phyloP scores from a whole-genome alignment of 2,888 invertebrate species.

The Caenorhabditis sp. region DNA sequence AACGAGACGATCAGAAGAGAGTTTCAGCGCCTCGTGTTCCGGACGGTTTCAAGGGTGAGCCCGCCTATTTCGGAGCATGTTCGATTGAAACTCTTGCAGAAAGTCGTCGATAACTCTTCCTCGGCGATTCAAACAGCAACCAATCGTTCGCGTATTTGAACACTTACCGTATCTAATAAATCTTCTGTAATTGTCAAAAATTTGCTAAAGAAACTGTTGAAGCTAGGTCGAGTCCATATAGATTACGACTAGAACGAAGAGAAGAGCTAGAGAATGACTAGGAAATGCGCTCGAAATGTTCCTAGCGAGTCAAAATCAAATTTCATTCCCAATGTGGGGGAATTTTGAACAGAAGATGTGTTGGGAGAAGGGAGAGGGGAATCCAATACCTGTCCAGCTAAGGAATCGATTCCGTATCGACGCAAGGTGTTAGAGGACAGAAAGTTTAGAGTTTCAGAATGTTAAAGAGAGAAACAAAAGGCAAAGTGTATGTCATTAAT shows the following conservation, averaged over 20 bases:
- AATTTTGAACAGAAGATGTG: background rate
- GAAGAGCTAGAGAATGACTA: too few species aligned
- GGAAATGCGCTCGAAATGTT: too few species aligned
- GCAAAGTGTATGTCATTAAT: background rate
- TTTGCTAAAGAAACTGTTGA: slow-evolving; percentile 1
- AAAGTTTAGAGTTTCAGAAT: background rate
- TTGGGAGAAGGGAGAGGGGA: background rate
- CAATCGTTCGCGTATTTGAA: slow-evolving; percentile 9
- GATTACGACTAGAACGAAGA: background rate
- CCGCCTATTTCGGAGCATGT: too few species aligned
- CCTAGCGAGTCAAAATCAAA: background rate
- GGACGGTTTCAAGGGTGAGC: slow-evolving; percentile 1
- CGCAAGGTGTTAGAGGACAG: background rate
- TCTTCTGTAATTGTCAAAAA: background rate
- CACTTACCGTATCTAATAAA: background rate
- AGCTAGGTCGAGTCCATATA: slow-evolving; percentile 37
- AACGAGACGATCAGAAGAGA: slow-evolving; percentile 38
- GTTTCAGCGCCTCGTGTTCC: slow-evolving; percentile 22
- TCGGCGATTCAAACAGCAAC: slow-evolving; percentile 6
- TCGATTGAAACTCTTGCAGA: too few species aligned
- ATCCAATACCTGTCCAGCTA: background rate
- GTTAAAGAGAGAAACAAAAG: background rate
- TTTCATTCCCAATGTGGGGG: slow-evolving; percentile 1
- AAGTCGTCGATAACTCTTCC: slow-evolving; percentile 2
- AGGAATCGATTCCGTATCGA: slow-evolving; percentile 3